These are phyloP conservation scores for Trissolcus brochymenae DNA, from an alignment of 2,888 invertebrate species.

Conservation along the genomic window DNA sequence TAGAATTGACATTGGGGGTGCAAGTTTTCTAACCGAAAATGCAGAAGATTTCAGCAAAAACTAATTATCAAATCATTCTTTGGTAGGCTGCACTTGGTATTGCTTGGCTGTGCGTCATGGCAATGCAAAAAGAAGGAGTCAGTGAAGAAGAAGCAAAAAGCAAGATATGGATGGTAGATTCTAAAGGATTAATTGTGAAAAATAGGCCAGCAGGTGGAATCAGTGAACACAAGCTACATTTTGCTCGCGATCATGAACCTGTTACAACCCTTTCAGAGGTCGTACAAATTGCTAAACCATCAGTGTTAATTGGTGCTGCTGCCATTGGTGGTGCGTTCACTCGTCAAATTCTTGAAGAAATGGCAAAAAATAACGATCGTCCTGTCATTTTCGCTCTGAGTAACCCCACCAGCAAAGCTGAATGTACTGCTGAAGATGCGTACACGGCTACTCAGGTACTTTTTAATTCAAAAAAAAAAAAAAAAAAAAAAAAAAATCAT, in stretches of 20 bases:
- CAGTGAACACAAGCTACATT: conserved; percentile 87
- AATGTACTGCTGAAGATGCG: conserved; percentile 99
- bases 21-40: no score
- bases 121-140: conserved; percentile 92
- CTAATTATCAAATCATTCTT: neutral
- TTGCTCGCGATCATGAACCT: conserved; percentile 87
- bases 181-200: conserved; percentile 94
- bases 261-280: conserved; percentile 88
- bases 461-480: neutral
- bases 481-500: neutral
- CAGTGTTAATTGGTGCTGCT: conserved; percentile 95
- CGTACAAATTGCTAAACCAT: conserved; percentile 88
- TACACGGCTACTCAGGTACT: conserved; percentile 89
- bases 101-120: conserved; percentile 93
- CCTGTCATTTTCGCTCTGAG: conserved; percentile 98
- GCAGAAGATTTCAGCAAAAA: no score
- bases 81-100: conserved; percentile 93
- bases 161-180: conserved; percentile 97
- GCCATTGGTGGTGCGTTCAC: conserved; percentile 97
- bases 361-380: conserved; percentile 88
- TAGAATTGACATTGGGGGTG: no score
- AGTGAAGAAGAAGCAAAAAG: conserved; percentile 84
- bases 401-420: conserved; percentile 98
- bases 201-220: conserved; percentile 89
- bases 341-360: conserved; percentile 87